These are phyloP conservation scores for Rhopilema esculentum DNA, from an alignment of 30 jellyfish, hydroid and myxozoan genomes.

Conservation along the genomic window DNA sequence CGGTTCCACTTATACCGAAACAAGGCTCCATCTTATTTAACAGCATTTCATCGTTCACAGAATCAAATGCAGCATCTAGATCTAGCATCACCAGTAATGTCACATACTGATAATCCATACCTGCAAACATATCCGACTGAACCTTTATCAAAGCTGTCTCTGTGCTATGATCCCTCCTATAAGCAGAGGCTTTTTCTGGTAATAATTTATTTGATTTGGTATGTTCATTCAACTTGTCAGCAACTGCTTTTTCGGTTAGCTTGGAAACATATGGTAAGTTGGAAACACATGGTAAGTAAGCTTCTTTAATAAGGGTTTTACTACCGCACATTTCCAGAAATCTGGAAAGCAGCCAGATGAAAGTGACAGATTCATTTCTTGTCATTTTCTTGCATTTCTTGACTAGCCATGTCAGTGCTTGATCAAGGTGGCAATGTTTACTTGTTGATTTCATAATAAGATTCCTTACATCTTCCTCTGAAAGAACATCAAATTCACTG, in stretches of 20 bases:
- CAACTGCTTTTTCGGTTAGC: too few relatives aligned
- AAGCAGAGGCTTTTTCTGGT: conserved; percentile 39
- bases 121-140: conserved; percentile 46
- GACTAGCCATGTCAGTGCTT: too few relatives aligned
- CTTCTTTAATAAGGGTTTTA: too few relatives aligned
- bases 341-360: too few relatives aligned
- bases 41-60: conserved; percentile 50
- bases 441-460: conserved; percentile 43
- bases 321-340: conserved; percentile 76
- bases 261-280: too few relatives aligned
- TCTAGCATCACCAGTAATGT: conserved; percentile 52
- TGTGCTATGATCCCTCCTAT: conserved; percentile 55
- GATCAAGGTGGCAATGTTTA: conserved; percentile 64
- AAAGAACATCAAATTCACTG: conserved; percentile 34
- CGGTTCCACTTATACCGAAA: conserved; percentile 56
- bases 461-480: conserved; percentile 62
- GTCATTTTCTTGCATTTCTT: too few relatives aligned
- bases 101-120: conserved; percentile 58
- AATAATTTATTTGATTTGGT: conserved; percentile 48
- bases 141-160: too few relatives aligned
- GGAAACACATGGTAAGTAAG: too few relatives aligned
- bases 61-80: conserved; percentile 50
- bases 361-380: too few relatives aligned
- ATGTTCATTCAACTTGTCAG: too few relatives aligned
- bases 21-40: conserved; percentile 14